Evolutionary conservation across 2,888 invertebrate species (phyloP).

Genomic region (Drosophila nigricruria): DNA sequence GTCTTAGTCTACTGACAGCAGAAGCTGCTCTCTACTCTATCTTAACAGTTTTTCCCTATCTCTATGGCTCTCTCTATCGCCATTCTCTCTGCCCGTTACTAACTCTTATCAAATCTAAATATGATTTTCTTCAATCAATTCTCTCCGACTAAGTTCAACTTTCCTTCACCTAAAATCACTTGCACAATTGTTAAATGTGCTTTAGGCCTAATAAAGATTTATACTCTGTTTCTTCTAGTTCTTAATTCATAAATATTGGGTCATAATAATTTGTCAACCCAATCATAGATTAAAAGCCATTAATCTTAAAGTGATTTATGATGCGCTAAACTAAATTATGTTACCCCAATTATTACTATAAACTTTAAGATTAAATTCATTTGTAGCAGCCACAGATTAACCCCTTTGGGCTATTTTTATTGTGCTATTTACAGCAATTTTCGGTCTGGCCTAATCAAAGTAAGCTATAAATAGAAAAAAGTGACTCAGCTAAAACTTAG

Average conservation of each 20-base stretch:
- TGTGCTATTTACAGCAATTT: background rate
- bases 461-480: background rate
- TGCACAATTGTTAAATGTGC: background rate
- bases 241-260: slow-evolving; percentile 11
- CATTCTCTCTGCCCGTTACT: background rate
- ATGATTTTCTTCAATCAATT: background rate
- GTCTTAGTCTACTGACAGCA: too few relatives aligned
- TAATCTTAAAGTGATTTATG: slow-evolving; percentile 11
- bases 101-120: background rate
- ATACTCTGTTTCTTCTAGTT: background rate
- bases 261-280: background rate
- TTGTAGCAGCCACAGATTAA: background rate
- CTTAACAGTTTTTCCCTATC: background rate
- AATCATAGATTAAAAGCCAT: background rate
- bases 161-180: background rate
- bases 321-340: background rate
- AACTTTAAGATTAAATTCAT: background rate
- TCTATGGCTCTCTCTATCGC: background rate
- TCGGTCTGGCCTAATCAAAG: background rate
- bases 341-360: background rate
- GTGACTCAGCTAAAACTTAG: background rate
- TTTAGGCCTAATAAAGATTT: background rate
- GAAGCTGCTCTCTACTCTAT: background rate
- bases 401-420: background rate
- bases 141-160: background rate